Percentiles rank a stretch among this genome's conserved stretches.
phyloP scores from a whole-genome alignment of 2,888 invertebrate genomes.

The Lathronympha strigana region DNA sequence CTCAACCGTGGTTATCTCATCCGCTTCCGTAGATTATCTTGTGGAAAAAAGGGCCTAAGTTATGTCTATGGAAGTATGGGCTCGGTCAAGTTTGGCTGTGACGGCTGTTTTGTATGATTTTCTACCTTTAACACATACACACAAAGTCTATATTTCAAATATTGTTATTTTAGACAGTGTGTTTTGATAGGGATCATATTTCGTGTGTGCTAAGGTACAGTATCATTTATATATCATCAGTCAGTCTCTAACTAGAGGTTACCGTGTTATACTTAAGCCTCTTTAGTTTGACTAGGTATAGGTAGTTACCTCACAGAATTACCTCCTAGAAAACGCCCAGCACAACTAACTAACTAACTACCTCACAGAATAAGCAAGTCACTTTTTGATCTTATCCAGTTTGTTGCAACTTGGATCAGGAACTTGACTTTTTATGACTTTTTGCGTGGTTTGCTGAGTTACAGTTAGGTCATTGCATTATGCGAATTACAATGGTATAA shows the following conservation, averaged over 20 bases:
- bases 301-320: conserved; percentile 62
- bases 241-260: neutral
- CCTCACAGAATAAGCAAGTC: conserved; percentile 52
- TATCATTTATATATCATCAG: neutral
- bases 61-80: neutral
- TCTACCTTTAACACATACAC: neutral
- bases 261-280: neutral
- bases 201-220: neutral
- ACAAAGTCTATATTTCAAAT: neutral
- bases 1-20: conserved; percentile 61
- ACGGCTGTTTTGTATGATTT: neutral
- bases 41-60: conserved; percentile 6
- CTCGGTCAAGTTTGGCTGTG: neutral
- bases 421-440: conserved; percentile 12
- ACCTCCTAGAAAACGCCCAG: no score
- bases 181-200: neutral
- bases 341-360: no score
- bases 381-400: conserved; percentile 28
- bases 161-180: neutral
- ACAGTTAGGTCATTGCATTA: conserved; percentile 12
- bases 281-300: neutral
- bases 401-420: conserved; percentile 22
- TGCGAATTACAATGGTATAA: neutral
- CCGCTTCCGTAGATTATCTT: conserved; percentile 54
- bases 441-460: conserved; percentile 8